Conservation (phyloP, 92 coral and sea anemone species). For the Siderastrea siderea region DNA sequence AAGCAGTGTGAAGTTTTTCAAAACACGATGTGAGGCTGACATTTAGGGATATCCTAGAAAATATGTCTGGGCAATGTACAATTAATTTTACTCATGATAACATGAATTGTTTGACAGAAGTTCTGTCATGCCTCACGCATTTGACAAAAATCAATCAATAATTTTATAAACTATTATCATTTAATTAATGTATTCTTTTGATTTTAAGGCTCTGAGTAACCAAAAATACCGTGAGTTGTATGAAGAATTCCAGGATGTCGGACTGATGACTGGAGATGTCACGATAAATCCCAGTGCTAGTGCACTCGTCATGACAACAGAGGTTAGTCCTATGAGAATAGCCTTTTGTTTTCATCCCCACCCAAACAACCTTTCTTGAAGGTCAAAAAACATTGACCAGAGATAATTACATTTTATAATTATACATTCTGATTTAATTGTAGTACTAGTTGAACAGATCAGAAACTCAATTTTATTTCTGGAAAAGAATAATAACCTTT, state of each 20-base stretch:
- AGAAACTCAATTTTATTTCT: no score
- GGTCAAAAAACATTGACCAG: no score
- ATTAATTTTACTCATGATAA: no score
- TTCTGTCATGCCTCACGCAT: neutral
- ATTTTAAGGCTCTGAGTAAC: constrained; percentile 91
- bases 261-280: constrained; percentile 99
- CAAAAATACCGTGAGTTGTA: constrained; percentile 97
- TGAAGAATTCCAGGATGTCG: constrained; percentile 99
- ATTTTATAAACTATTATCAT: neutral
- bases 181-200: neutral
- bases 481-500: no score
- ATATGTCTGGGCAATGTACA: neutral
- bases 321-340: constrained; percentile 54
- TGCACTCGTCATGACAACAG: constrained; percentile 98
- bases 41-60: neutral
- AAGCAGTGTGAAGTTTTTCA: no score
- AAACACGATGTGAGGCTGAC: no score
- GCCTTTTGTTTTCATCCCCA: no score
- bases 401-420: no score
- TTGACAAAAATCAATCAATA: no score
- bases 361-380: no score
- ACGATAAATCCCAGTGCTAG: constrained; percentile 98
- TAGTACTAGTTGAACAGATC: no score
- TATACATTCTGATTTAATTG: no score
- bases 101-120: neutral